Evolutionary conservation across 2,797 vertebrate species (phyloP).

Genomic region (Coregonus ussuriensis): DNA sequence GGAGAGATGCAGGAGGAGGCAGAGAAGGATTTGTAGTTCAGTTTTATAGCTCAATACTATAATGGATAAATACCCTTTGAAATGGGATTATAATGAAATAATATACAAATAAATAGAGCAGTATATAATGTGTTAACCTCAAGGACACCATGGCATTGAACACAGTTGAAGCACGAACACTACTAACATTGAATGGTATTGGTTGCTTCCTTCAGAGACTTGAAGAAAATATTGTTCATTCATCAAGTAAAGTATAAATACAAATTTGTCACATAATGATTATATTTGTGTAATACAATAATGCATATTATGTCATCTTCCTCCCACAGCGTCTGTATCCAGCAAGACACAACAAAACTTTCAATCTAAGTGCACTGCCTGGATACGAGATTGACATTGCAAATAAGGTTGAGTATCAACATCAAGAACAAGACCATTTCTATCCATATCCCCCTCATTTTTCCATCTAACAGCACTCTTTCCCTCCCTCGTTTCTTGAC

Average conservation of each 20-base stretch:
- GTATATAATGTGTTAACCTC: neutral
- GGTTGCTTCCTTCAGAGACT: too few species aligned
- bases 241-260: neutral
- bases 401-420: constrained; percentile 52
- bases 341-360: constrained; percentile 51
- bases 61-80: neutral
- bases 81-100: neutral
- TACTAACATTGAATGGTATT: too few species aligned
- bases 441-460: constrained; percentile 51
- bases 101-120: neutral
- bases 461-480: constrained; percentile 52
- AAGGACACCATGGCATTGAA: neutral
- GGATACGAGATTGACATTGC: constrained; percentile 47
- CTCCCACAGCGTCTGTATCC: neutral
- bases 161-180: neutral
- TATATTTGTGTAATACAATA: constrained; percentile 19
- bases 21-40: neutral
- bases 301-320: constrained; percentile 20
- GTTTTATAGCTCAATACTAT: neutral
- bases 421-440: constrained; percentile 59
- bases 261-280: neutral
- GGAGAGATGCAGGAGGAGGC: neutral
- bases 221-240: too few species aligned
- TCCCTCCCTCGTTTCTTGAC: constrained; percentile 41
- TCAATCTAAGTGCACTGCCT: constrained; percentile 41